Evolutionary conservation across 2,888 invertebrate genomes (phyloP).

Genomic region (Noctua janthe): DNA sequence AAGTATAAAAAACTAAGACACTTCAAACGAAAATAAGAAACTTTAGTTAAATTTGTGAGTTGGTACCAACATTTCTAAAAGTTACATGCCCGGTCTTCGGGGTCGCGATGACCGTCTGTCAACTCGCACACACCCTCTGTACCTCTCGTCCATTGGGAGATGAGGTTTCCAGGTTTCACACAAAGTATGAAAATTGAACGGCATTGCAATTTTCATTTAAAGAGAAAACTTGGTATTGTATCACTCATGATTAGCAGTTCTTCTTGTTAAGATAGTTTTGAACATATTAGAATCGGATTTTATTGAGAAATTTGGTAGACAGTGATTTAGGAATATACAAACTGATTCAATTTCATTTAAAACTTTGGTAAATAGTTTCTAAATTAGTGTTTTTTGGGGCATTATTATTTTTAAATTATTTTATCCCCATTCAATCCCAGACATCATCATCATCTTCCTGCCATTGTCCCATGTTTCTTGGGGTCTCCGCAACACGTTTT

Average conservation of each 20-base stretch:
- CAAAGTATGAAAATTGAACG: slow-evolving; percentile 33
- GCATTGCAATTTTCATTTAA: slow-evolving; percentile 24
- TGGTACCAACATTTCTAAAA: slow-evolving; percentile 58
- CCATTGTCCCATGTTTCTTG: no score
- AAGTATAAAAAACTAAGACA: not conserved
- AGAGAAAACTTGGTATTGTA: not conserved
- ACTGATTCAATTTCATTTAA: not conserved
- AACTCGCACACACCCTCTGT: slow-evolving; percentile 63
- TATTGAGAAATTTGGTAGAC: not conserved
- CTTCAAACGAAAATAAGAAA: slow-evolving; percentile 40
- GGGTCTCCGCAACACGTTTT: no score
- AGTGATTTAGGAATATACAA: not conserved
- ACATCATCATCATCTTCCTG: not conserved
- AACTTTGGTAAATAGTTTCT: not conserved
- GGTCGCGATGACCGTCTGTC: slow-evolving; percentile 69
- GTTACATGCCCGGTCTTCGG: slow-evolving; percentile 55
- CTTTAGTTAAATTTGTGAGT: slow-evolving; percentile 47
- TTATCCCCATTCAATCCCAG: not conserved
- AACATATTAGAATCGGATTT: not conserved
- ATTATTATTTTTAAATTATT: not conserved
- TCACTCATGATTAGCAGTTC: not conserved
- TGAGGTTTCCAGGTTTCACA: slow-evolving; percentile 43
- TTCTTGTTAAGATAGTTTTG: not conserved
- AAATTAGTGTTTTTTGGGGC: not conserved
- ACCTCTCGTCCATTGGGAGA: slow-evolving; percentile 46